Conservation (phyloP, 2,888 invertebrate species). For the Callinectes sapidus region DNA sequence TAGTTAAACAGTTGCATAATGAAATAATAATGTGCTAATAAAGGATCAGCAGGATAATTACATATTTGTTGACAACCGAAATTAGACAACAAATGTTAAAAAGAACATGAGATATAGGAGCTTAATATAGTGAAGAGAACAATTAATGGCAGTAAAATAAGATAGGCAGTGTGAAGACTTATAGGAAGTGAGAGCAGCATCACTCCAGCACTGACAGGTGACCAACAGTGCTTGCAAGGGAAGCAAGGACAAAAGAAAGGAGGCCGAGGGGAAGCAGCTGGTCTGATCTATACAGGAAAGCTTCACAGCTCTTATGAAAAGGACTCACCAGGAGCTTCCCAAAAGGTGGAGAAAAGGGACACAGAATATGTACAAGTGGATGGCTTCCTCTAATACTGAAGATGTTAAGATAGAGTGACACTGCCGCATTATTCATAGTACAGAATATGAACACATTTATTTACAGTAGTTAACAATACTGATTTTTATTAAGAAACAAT, state of each 20-base stretch:
- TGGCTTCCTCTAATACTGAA: constrained; percentile 12
- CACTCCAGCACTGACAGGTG: background rate
- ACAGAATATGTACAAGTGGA: constrained; percentile 29
- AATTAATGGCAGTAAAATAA: background rate
- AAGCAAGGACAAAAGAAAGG: background rate
- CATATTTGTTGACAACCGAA: background rate
- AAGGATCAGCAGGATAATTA: background rate
- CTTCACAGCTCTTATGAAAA: background rate
- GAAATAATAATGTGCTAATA: background rate
- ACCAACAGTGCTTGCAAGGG: constrained; percentile 5
- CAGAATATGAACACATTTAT: background rate
- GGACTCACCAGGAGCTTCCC: constrained; percentile 17
- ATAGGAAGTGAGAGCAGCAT: background rate
- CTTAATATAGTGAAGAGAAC: background rate
- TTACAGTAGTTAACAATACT: background rate
- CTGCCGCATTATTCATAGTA: background rate
- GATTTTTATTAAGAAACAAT: background rate
- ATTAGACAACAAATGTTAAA: background rate
- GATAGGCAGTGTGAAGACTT: background rate
- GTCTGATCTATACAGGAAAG: background rate
- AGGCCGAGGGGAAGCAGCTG: constrained; percentile 20
- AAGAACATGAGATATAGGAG: background rate
- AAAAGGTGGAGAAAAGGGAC: background rate
- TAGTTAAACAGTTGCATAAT: background rate
- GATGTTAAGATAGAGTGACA: constrained; percentile 36